Conservation (phyloP, 2,797 vertebrate species). For the Pangasius mekongensis region DNA sequence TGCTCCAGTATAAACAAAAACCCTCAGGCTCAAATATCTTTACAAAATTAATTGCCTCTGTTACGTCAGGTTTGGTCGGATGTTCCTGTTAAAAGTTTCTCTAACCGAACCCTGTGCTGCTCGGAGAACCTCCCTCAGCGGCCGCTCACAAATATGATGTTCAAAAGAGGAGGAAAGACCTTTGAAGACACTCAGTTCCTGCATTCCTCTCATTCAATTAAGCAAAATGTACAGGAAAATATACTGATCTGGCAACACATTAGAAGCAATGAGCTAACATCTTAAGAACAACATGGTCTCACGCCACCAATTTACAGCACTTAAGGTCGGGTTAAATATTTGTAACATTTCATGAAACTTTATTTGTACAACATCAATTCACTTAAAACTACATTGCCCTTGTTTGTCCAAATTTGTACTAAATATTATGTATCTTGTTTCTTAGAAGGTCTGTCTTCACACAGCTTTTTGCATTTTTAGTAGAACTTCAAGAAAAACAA, state of each 20-base stretch:
- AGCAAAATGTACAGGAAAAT: conserved; percentile 44
- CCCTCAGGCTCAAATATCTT: not conserved
- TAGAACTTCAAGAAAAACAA: not conserved
- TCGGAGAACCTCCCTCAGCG: conserved; percentile 4
- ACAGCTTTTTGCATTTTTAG: not conserved
- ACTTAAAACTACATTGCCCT: not conserved
- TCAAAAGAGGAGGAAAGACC: conserved; percentile 32
- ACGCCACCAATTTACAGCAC: not conserved
- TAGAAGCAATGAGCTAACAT: not conserved
- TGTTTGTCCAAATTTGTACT: not conserved
- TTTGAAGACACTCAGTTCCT: conserved; percentile 20
- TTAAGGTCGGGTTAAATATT: not conserved
- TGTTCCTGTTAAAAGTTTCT: conserved; percentile 28
- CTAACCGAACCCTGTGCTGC: conserved; percentile 26
- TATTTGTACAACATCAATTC: not conserved
- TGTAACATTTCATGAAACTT: not conserved
- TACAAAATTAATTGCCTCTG: not conserved
- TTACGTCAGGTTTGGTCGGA: not conserved
- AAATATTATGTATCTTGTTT: not conserved
- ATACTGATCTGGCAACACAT: conserved; percentile 18
- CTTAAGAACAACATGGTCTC: not conserved
- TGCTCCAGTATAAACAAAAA: not conserved
- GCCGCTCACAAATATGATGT: conserved; percentile 30
- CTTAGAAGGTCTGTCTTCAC: not conserved
- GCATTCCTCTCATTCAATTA: conserved; percentile 20